Evolutionary conservation across 2,113 vertebrate genomes (phyloP), one percentile per base, ranked within the genome.

Genomic region (Podarcis raffonei): DNA sequence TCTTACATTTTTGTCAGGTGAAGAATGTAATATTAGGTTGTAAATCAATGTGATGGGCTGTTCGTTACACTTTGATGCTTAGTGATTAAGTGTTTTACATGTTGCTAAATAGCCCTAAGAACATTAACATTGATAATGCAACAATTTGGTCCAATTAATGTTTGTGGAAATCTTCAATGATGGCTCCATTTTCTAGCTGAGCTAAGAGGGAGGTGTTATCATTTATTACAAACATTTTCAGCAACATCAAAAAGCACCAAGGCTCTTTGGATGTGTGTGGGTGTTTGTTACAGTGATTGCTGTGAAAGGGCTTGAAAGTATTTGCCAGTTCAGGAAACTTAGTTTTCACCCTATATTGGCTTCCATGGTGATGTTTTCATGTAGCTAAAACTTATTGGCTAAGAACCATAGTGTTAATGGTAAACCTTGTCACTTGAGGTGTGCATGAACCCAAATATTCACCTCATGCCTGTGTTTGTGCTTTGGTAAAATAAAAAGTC

Each of bases 1-100:
- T 91, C 88, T 84, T 30, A 27, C 35, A 72, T 74, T 83, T 92
- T n/a, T 82, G 2, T 72, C 71, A 68, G n/a, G 25, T 80, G 27
- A 35, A 89, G 81, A 89, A 90, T 53, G 30, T 30, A 37, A 35
- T 78, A 88, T 91, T 91, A 93, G 72, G 3, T 42, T 88, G 5
- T 25, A 90, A 92, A 82, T 89, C 18, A 37, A 12, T 79, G n/a
- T 80, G 15, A 75, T 87, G 13, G 32, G 11, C 75, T 81, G 13
- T 35, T 87, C 81, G 74, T 77, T 32, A 23, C 30, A 76, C 48
- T 87, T 92, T 87, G 86, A 89, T 83, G 39, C 16, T 86, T 92
- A 91, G 25, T n/a, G 72, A 74, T 53, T 22, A 23, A 35, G 4
- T 53, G 39, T 72, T 72, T 30, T 48, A 27, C 13, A 30, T 30